Evolutionary conservation across 1,140 invertebrate genomes (phyloP), one percentile per base, ranked within the genome.

Genomic region (Muscidifurax raptorellus): DNA sequence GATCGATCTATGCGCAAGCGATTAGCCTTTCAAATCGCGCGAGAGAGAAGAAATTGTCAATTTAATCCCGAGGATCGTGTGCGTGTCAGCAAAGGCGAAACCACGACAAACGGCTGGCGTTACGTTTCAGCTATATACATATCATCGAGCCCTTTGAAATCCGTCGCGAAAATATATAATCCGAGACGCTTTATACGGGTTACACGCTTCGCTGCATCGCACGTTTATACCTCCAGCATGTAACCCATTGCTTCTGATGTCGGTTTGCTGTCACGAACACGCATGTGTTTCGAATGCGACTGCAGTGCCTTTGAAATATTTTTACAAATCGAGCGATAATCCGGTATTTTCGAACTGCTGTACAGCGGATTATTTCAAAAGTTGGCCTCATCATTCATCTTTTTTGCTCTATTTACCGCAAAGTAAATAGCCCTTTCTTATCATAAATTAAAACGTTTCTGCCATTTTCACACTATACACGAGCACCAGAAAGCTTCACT

Each of bases 11-110:
- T 66, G 52, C 30, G n/a, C 25, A 66, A 66, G 28, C 30, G 28
- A 79, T 79, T 79, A 79, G 77, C 30, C 32, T 64, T 40, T 66
- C 52, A 67, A 66, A 79, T 79, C 32, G 0, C 75, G n/a, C n/a
- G 15, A 30, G 32, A 75, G 25, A 22, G 72, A 30, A 9, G 47
- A 77, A n/a, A 18, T 6, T 22, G 32, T 4, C 12, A 5, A 28
- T 52, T 76, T 76, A 13, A 52, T 40, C 25, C 47, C 13, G 5
- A 52, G 47, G n/a, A 27, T 59, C 27, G 27, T 30, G 47, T 10
- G 25, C 18, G 27, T 32, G 2, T 52, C 40, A 3, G 12, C 44
- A 10, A 40, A 40, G n/a, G 7, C 25, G 22, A 40, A 75, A 15
- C 25, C 36, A 36, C 32, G 40, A 40, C 25, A 75, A 75, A n/a